Evolutionary conservation across 2,113 vertebrate genomes (phyloP).

Genomic region (Ammodytes dubius): DNA sequence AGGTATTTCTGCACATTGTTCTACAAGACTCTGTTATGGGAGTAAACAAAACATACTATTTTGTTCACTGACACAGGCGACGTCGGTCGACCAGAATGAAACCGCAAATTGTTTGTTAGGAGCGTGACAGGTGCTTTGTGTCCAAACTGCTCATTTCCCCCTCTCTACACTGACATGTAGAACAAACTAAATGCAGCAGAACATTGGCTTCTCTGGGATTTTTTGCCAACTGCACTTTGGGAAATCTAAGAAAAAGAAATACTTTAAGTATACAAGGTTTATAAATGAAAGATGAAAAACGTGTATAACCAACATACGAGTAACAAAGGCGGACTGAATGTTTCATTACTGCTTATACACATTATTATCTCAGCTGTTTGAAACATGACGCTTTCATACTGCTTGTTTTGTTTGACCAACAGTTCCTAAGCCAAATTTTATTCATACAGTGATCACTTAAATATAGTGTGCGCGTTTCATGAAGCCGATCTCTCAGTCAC

Average conservation of each 20-base stretch:
- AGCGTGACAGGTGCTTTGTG: neutral
- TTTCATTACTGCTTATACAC: too few relatives aligned
- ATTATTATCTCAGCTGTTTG: too few relatives aligned
- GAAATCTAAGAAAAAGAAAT: neutral
- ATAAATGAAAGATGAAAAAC: neutral
- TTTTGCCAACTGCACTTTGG: too few relatives aligned
- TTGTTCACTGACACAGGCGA: neutral
- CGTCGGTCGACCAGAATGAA: neutral
- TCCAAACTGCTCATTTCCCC: neutral
- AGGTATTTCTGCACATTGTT: slow-evolving; percentile 31
- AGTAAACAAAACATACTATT: neutral
- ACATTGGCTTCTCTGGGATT: neutral
- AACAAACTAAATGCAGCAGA: too few relatives aligned
- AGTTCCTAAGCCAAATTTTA: too few relatives aligned
- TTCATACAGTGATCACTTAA: too few relatives aligned
- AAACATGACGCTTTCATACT: too few relatives aligned
- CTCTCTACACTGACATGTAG: neutral
- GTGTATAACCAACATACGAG: neutral
- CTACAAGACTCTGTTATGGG: neutral
- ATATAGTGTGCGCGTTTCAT: too few relatives aligned
- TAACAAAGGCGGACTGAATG: too few relatives aligned
- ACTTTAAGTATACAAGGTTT: neutral
- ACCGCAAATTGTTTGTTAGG: neutral
- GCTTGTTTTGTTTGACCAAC: too few relatives aligned
- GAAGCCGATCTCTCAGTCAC: too few relatives aligned